Percentiles rank a stretch among this genome's conserved stretches.
phyloP scores from a whole-genome alignment of 37 sponge, comb jelly and placozoan genomes.

The Geodia barretti region DNA sequence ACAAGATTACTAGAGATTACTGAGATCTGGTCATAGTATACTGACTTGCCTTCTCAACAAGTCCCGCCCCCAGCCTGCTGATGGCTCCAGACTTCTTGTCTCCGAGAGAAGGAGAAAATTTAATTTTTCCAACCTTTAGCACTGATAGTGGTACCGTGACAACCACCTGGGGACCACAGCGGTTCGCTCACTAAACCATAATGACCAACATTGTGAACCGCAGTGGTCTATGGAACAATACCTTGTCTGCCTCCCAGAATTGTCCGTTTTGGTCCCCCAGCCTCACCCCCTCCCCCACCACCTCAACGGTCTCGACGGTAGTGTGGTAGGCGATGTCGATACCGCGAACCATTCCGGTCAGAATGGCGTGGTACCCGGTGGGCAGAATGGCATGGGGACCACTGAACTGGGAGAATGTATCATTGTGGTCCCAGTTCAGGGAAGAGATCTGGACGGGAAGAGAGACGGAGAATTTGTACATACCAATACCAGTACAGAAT shows the following conservation, averaged over 20 bases:
- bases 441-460: slow-evolving; percentile 92
- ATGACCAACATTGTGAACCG: background rate
- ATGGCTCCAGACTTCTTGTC: slow-evolving; percentile 76
- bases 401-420: slow-evolving; percentile 80
- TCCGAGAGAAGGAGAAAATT: slow-evolving; percentile 70
- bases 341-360: slow-evolving; percentile 42
- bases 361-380: slow-evolving; percentile 57
- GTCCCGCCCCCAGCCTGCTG: slow-evolving; percentile 75
- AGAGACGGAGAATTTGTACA: no score
- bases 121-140: slow-evolving; percentile 51
- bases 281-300: slow-evolving; percentile 24
- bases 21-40: slow-evolving; percentile 2
- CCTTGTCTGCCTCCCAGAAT: slow-evolving; percentile 10
- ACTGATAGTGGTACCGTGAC: slow-evolving; percentile 85
- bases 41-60: slow-evolving; percentile 80
- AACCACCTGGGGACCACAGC: no score
- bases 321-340: slow-evolving; percentile 56
- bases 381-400: slow-evolving; percentile 80
- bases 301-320: slow-evolving; percentile 43
- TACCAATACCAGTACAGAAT: no score
- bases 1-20: background rate
- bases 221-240: slow-evolving; percentile 1
- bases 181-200: no score
- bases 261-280: slow-evolving; percentile 9
- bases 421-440: slow-evolving; percentile 92